Evolutionary conservation across 2,797 vertebrate species (phyloP).

Genomic region (Botia kubotai): DNA sequence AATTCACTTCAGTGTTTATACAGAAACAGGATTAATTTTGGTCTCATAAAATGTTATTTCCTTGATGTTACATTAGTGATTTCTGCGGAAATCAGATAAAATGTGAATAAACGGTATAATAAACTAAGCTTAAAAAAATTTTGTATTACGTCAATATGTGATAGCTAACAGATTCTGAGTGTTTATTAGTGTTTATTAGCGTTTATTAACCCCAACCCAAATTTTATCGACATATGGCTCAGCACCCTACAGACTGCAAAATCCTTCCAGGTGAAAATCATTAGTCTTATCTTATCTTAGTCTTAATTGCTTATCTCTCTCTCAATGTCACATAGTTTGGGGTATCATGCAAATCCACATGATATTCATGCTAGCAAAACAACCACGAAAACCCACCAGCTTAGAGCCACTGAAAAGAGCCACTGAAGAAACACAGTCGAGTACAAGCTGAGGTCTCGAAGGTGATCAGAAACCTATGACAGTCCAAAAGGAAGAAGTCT

Average conservation of each 20-base stretch:
- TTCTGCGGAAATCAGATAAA: not conserved
- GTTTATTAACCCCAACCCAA: no score
- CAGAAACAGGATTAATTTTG: not conserved
- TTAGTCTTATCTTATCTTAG: no score
- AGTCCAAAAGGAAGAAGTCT: constrained; percentile 30
- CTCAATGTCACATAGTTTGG: no score
- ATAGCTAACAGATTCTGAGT: not conserved
- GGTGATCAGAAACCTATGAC: constrained; percentile 38
- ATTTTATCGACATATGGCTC: no score
- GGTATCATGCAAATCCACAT: not conserved
- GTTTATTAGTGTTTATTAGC: not conserved
- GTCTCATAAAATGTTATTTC: not conserved
- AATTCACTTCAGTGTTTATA: constrained; percentile 4
- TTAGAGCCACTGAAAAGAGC: not conserved
- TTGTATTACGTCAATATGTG: not conserved
- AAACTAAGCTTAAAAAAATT: not conserved
- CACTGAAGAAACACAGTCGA: not conserved
- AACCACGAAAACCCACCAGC: not conserved
- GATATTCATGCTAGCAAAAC: not conserved
- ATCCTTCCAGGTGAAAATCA: no score
- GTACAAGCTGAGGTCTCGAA: constrained; percentile 17
- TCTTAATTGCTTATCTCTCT: no score
- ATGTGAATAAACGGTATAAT: not conserved
- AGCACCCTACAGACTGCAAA: no score
- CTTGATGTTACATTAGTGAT: not conserved